Percentiles rank a stretch among this genome's conserved stretches.
These are phyloP conservation scores for Drosophila fuyamai DNA, from an alignment of 1,140 invertebrate species.

Conservation along the genomic window DNA sequence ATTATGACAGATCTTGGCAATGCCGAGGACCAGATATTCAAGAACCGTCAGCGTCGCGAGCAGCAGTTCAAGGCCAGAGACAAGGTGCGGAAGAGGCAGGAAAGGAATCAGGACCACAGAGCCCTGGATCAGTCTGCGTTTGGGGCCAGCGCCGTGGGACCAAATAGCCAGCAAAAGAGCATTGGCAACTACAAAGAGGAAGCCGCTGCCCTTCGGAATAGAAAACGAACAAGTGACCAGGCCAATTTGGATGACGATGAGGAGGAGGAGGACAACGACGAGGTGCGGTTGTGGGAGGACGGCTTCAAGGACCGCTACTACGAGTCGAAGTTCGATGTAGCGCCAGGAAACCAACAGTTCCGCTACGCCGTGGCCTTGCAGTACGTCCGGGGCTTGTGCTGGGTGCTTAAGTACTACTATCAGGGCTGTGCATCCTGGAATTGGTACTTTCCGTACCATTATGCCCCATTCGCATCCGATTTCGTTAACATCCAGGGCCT, in stretches of 20 bases:
- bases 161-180: slow-evolving; percentile 77
- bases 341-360: slow-evolving; percentile 92
- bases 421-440: slow-evolving; percentile 99
- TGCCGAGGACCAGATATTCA: slow-evolving; percentile 99
- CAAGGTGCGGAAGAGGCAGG: slow-evolving; percentile 88
- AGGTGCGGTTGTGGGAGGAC: slow-evolving; percentile 98
- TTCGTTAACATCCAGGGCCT: slow-evolving; percentile 96
- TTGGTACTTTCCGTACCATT: slow-evolving; percentile 99
- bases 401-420: slow-evolving; percentile 99
- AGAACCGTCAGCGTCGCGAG: slow-evolving; percentile 94
- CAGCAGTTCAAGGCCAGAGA: slow-evolving; percentile 91
- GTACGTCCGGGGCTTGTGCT: slow-evolving; percentile 98
- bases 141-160: slow-evolving; percentile 88
- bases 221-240: slow-evolving; percentile 84
- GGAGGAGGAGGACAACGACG: slow-evolving; percentile 92
- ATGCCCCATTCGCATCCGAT: slow-evolving; percentile 99
- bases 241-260: slow-evolving; percentile 85
- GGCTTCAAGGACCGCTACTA: slow-evolving; percentile 99
- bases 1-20: slow-evolving; percentile 97
- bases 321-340: slow-evolving; percentile 97
- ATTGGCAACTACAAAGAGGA: slow-evolving; percentile 88
- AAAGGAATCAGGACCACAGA: slow-evolving; percentile 66
- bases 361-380: slow-evolving; percentile 95
- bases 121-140: slow-evolving; percentile 86
- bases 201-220: slow-evolving; percentile 88